Percentiles rank a stretch among this genome's conserved stretches.
phyloP scores from a whole-genome alignment of 2,888 invertebrate genomes.

The Eucera pruinosa region DNA sequence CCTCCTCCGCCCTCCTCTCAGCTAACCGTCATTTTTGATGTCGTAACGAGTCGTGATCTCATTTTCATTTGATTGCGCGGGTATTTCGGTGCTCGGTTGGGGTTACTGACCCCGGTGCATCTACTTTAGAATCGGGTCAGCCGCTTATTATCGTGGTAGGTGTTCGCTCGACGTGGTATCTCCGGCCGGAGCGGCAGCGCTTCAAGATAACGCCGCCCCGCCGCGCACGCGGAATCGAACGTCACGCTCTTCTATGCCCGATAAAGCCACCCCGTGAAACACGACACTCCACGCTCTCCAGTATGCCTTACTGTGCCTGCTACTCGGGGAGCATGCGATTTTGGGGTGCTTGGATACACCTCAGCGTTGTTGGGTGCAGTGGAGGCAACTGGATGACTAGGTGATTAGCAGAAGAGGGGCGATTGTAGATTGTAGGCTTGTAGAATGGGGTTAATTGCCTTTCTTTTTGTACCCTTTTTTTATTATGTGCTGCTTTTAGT shows the following conservation, averaged over 20 bases:
- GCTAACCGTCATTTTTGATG: conserved; percentile 82
- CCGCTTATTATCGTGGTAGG: conserved; percentile 84
- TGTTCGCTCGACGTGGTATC: conserved; percentile 73
- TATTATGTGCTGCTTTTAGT: too few species aligned
- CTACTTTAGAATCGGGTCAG: conserved; percentile 84
- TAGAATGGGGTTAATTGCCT: background rate
- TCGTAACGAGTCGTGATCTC: conserved; percentile 84
- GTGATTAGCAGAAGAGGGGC: background rate
- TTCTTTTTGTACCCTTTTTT: too few species aligned
- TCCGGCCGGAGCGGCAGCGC: conserved; percentile 54
- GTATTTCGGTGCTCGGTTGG: conserved; percentile 79
- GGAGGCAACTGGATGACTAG: too few species aligned
- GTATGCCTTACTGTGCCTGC: too few species aligned
- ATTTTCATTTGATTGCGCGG: conserved; percentile 84
- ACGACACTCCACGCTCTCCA: conserved; percentile 28
- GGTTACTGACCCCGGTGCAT: conserved; percentile 83
- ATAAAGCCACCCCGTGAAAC: conserved; percentile 60
- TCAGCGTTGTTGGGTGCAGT: too few species aligned
- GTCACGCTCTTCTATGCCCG: conserved; percentile 47
- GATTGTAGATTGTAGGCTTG: background rate
- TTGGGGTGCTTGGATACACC: background rate
- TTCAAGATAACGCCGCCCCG: conserved; percentile 61
- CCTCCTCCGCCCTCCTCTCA: conserved; percentile 35
- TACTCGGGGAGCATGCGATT: background rate
- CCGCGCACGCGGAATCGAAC: conserved; percentile 50